A percentile compares a stretch with the other conserved stretches of the same genome.
phyloP scores from a whole-genome alignment of 2,797 vertebrate genomes.

The Rhincodon typus region DNA sequence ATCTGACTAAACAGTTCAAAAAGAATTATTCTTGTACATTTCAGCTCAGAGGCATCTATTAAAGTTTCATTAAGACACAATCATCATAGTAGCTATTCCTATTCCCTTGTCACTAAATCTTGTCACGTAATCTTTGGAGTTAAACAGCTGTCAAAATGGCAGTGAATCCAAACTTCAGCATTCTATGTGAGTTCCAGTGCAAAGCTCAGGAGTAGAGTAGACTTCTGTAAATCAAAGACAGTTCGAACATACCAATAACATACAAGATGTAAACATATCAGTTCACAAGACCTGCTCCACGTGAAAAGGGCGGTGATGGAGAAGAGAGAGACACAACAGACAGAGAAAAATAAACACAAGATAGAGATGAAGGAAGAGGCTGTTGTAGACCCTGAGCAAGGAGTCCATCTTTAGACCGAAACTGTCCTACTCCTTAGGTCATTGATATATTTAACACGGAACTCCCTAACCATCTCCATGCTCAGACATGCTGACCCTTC shows the following conservation, averaged over 20 bases:
- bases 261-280: not conserved
- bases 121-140: not conserved
- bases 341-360: not conserved
- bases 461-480: not conserved
- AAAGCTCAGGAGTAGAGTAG: too few relatives aligned
- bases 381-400: too few relatives aligned
- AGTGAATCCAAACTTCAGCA: not conserved
- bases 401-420: too few relatives aligned
- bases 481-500: not conserved
- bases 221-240: not conserved
- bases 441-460: not conserved
- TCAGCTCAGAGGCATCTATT: not conserved
- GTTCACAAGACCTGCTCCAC: not conserved
- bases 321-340: not conserved
- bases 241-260: not conserved
- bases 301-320: too few relatives aligned
- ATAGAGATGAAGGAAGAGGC: too few relatives aligned
- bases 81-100: not conserved
- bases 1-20: not conserved
- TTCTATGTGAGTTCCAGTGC: not conserved
- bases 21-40: not conserved
- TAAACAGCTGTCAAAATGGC: constrained; percentile 7
- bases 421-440: not conserved
- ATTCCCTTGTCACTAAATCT: not conserved
- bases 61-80: constrained; percentile 1